Percentiles rank a stretch among this genome's conserved stretches.
phyloP scores from a whole-genome alignment of 92 coral and sea anemone genomes.

The Parazoanthus atlanticus region DNA sequence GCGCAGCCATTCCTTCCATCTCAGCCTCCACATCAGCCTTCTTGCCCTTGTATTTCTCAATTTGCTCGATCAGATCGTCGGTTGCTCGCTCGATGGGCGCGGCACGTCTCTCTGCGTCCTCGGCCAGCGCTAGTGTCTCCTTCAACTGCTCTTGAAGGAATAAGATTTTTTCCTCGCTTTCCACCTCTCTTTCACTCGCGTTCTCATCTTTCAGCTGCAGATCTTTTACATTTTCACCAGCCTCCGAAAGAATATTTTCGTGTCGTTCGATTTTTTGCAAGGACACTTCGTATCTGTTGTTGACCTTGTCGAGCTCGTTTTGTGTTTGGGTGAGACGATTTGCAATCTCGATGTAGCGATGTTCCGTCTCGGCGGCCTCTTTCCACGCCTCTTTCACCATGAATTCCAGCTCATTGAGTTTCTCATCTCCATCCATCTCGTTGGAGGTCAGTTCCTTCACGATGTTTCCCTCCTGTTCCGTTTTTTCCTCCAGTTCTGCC shows the following conservation, averaged over 20 bases:
- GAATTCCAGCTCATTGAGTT: conserved; percentile 61
- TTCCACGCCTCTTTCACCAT: conserved; percentile 66
- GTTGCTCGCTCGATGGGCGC: conserved; percentile 67
- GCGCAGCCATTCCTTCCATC: conserved; percentile 75
- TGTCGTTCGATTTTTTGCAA: conserved; percentile 54
- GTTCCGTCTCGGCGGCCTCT: conserved; percentile 63
- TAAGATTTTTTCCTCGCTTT: conserved; percentile 69
- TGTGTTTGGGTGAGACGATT: conserved; percentile 74
- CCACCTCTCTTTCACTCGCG: conserved; percentile 73
- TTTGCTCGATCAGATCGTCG: conserved; percentile 62
- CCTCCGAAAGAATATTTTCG: conserved; percentile 60
- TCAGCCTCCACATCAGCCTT: conserved; percentile 56
- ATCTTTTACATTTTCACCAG: conserved; percentile 66
- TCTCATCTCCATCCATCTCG: conserved; percentile 81
- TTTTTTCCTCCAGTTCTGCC: conserved; percentile 57
- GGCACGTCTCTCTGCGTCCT: conserved; percentile 74
- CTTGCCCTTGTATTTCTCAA: conserved; percentile 51
- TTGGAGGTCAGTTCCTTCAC: conserved; percentile 73
- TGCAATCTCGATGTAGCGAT: conserved; percentile 60
- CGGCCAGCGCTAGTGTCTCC: conserved; percentile 66
- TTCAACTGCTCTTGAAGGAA: conserved; percentile 76
- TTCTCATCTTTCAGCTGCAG: conserved; percentile 73
- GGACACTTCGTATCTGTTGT: conserved; percentile 53
- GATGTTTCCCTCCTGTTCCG: conserved; percentile 60
- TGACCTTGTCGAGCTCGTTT: conserved; percentile 71